Base-by-base conservation (phyloP, 2,113 vertebrate genomes). In the Acinonyx jubatus region DNA sequence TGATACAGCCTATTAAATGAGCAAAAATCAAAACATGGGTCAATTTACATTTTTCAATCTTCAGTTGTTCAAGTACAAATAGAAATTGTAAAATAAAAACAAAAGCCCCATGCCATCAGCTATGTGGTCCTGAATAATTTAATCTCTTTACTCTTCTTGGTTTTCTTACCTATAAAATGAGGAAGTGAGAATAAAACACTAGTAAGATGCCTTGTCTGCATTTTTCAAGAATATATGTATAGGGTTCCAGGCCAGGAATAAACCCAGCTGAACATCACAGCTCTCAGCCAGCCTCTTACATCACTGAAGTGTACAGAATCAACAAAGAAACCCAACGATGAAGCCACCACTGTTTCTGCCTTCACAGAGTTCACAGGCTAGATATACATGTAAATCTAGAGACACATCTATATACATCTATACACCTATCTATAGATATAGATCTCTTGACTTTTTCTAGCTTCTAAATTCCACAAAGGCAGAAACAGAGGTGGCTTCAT, bases 41-140 rank as follows among this genome's bases (percentile, higher is more conserved):
- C 18, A 8, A n/a, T 73, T 84, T 79, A 18, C 9, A 74, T 31
- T 91, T 78, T 92, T 33, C 21, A 71, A 27, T 76, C 80, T 88
- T 84, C 69, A n/a, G 23, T 55, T 92, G 38, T 68, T 82, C 78
- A 76, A 66, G 3, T 55, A 52, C 50, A 96, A 95, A 55, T 15
- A 96, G 3, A 95, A 89, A 91, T 48, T 76, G 9, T 78, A 79
- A 78, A 95, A 96, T 95, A 82, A 68, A 94, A 92, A 89, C 31
- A 78, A 96, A 33, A n/a, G 38, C 16, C 48, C 87, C 66, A 63
- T n/a, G 36, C 25, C 29, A 80, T 52, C 13, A 87, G 31, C n/a
- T 66, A 27, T 69, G 16, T 71, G 41, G 23, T 96, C 36, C 12
- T 92, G 25, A 81, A 90, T 82, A 85, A 65, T 36, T 86, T 76